phyloP scores from a whole-genome alignment of 2,113 vertebrate genomes.

The Phycodurus eques region DNA sequence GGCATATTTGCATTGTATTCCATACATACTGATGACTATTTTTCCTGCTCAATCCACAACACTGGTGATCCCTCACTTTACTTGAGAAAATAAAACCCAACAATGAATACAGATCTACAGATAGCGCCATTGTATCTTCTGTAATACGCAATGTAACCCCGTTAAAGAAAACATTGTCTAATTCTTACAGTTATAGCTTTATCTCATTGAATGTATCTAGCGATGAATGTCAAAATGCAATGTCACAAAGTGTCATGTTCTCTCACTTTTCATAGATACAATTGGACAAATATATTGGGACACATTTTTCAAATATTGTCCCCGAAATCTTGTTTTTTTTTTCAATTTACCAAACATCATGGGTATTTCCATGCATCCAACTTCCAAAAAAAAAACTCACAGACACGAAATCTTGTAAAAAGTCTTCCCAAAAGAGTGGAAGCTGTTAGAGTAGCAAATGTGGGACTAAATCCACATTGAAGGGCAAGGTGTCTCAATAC shows the following conservation, averaged over 20 bases:
- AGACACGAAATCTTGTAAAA: too few relatives aligned
- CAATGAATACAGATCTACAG: not conserved
- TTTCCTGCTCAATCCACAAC: not conserved
- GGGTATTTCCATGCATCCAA: not conserved
- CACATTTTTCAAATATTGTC: not conserved
- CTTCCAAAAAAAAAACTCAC: not conserved
- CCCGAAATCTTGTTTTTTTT: not conserved
- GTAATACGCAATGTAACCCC: not conserved
- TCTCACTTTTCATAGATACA: too few relatives aligned
- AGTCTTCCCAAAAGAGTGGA: not conserved
- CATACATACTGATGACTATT: constrained; percentile 29
- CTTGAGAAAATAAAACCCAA: not conserved
- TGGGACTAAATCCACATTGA: too few relatives aligned
- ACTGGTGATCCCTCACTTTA: not conserved
- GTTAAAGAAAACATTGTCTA: not conserved
- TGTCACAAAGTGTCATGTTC: not conserved
- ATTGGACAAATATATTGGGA: not conserved
- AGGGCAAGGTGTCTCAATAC: too few relatives aligned
- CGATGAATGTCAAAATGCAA: not conserved
- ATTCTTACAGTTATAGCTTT: constrained; percentile 5
- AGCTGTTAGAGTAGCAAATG: not conserved
- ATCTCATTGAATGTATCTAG: not conserved
- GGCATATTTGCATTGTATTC: constrained; percentile 22
- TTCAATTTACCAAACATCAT: not conserved
- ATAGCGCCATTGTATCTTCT: not conserved